A percentile compares a stretch with the other conserved stretches of the same genome.
These are phyloP conservation scores for Tricholauxania praeusta DNA, from an alignment of 2,888 invertebrate species.

Conservation along the genomic window DNA sequence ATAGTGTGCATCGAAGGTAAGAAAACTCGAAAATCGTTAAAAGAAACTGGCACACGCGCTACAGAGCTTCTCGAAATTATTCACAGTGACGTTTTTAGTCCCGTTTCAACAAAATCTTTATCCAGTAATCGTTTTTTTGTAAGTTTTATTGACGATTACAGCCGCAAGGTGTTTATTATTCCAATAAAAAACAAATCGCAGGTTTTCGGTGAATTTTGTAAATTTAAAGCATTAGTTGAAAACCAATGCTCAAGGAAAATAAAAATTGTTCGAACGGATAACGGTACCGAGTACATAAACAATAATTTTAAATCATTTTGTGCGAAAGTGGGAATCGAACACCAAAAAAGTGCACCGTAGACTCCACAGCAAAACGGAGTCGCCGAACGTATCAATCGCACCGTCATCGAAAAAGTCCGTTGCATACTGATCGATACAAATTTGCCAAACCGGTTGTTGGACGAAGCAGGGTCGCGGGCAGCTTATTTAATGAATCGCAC, in stretches of 20 bases:
- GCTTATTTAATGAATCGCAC: slow-evolving; percentile 29
- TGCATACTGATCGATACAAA: slow-evolving; percentile 43
- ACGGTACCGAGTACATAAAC: too few relatives aligned
- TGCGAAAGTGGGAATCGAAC: too few relatives aligned
- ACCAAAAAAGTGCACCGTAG: slow-evolving; percentile 46
- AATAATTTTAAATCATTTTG: too few relatives aligned
- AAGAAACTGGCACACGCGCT: slow-evolving; percentile 38
- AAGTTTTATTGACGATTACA: slow-evolving; percentile 27
- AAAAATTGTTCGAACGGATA: too few relatives aligned
- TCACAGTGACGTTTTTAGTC: slow-evolving; percentile 39
- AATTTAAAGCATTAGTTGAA: slow-evolving; percentile 46
- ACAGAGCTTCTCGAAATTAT: slow-evolving; percentile 30
- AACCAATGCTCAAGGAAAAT: slow-evolving; percentile 46
- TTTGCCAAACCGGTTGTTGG: slow-evolving; percentile 34
- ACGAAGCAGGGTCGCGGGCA: slow-evolving; percentile 30
- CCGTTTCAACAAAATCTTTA: slow-evolving; percentile 29
- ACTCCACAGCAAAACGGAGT: slow-evolving; percentile 50
- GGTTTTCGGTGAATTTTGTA: slow-evolving; percentile 43
- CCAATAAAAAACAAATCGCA: slow-evolving; percentile 46
- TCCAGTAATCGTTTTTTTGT: slow-evolving; percentile 31
- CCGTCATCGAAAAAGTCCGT: slow-evolving; percentile 41
- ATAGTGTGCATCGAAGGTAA: slow-evolving; percentile 36
- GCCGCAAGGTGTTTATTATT: slow-evolving; percentile 9
- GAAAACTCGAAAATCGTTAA: slow-evolving; percentile 29
- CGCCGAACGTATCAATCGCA: slow-evolving; percentile 38